Conservation (phyloP, 2,113 vertebrate species). For the Xyliphius kryptos region DNA sequence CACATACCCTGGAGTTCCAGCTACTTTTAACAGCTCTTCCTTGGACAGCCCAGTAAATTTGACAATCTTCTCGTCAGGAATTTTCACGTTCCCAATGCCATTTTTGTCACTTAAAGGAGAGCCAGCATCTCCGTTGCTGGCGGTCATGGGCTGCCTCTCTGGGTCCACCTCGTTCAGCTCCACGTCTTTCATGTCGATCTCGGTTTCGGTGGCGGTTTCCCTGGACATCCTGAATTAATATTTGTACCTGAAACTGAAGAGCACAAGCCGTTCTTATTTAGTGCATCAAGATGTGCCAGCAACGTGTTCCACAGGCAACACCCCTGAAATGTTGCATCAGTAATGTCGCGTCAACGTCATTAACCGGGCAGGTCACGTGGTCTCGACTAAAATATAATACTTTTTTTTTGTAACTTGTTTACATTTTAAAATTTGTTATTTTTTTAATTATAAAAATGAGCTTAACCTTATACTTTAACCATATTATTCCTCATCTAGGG, state of each 20-base stretch:
- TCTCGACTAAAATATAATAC: too few relatives aligned
- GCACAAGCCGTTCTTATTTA: too few relatives aligned
- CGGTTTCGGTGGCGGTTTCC: conserved; percentile 57
- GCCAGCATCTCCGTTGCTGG: conserved; percentile 30
- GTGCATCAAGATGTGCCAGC: not conserved
- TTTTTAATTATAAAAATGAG: too few relatives aligned
- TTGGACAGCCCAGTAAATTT: conserved; percentile 82
- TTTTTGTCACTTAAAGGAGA: conserved; percentile 63
- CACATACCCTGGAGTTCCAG: conserved; percentile 70
- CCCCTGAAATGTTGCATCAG: conserved; percentile 10
- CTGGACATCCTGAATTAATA: conserved; percentile 33
- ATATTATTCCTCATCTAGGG: too few relatives aligned
- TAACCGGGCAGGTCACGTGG: too few relatives aligned
- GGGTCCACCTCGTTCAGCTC: conserved; percentile 76
- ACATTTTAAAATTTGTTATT: too few relatives aligned
- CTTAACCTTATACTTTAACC: too few relatives aligned
- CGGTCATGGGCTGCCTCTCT: conserved; percentile 77
- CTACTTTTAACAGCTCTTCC: conserved; percentile 80
- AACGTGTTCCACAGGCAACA: not conserved
- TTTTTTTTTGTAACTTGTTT: too few relatives aligned
- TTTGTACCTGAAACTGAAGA: not conserved
- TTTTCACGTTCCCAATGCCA: conserved; percentile 70
- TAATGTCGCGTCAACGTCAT: not conserved
- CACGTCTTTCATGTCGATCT: conserved; percentile 73
- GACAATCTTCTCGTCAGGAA: conserved; percentile 43